These are phyloP conservation scores for Heptranchias perlo DNA, from an alignment of 2,113 vertebrate genomes.

Conservation along the genomic window DNA sequence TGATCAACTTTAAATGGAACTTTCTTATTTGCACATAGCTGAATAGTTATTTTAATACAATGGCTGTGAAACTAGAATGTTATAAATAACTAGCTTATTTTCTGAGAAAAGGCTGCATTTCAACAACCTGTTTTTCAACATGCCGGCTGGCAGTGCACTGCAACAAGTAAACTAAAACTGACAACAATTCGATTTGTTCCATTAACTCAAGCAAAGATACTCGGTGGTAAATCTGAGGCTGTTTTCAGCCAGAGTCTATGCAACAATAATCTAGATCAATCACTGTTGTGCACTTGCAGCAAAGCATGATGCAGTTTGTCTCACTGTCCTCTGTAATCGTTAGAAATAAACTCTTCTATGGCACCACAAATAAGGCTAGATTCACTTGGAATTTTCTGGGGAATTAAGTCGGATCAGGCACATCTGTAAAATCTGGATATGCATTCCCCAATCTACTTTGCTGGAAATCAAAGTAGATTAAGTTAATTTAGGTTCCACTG, in stretches of 20 bases:
- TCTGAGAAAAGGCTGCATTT: not conserved
- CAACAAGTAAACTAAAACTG: conserved; percentile 17
- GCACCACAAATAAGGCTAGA: not conserved
- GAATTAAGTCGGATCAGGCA: conserved; percentile 8
- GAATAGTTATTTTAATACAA: not conserved
- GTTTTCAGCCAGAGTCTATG: not conserved
- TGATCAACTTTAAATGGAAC: not conserved
- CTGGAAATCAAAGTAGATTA: not conserved
- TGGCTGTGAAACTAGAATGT: not conserved
- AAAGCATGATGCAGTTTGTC: conserved; percentile 7
- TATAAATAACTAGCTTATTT: conserved; percentile 25
- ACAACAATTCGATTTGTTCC: conserved; percentile 11
- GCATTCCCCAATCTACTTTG: not conserved
- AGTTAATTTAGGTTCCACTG: not conserved
- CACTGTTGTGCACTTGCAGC: not conserved
- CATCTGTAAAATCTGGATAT: not conserved
- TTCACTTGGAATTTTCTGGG: not conserved
- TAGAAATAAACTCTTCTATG: not conserved
- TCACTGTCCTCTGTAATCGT: not conserved
- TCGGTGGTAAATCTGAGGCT: not conserved
- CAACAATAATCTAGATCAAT: conserved; percentile 29
- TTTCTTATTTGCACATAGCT: not conserved
- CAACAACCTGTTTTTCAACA: not conserved
- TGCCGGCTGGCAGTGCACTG: not conserved
- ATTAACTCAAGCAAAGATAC: not conserved